phyloP scores from a whole-genome alignment of 2,888 invertebrate genomes.

The Cheilosia vulpina region DNA sequence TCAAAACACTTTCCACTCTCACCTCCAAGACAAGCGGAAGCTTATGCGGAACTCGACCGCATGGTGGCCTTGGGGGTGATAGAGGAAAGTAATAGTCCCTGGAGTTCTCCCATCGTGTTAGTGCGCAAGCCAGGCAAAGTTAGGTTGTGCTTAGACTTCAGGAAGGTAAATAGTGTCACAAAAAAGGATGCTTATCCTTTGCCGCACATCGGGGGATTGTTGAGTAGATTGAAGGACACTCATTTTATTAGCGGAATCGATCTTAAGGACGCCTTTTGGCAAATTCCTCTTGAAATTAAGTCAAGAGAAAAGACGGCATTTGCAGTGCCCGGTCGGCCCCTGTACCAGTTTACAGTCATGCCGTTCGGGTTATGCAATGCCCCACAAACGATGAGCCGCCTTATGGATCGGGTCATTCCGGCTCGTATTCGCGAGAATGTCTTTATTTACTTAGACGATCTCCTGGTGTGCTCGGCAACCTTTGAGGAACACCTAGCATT shows the following conservation, averaged over 20 bases:
- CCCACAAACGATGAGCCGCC: constrained; percentile 2
- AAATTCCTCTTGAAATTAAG: not conserved
- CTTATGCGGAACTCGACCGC: not conserved
- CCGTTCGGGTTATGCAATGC: too few relatives aligned
- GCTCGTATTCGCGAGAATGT: not conserved
- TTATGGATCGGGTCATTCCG: constrained; percentile 8
- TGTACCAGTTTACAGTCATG: too few relatives aligned
- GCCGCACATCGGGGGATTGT: constrained; percentile 69
- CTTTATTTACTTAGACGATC: not conserved
- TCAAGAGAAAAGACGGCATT: not conserved
- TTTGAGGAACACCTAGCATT: not conserved
- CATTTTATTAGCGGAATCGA: not conserved
- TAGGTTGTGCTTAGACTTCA: constrained; percentile 76
- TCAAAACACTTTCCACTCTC: constrained; percentile 10
- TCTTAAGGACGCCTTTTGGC: constrained; percentile 7
- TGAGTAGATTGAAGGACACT: constrained; percentile 52
- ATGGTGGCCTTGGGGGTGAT: constrained; percentile 63
- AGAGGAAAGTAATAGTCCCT: constrained; percentile 76
- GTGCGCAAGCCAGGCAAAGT: constrained; percentile 74
- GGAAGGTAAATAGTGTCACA: constrained; percentile 76
- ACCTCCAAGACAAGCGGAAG: constrained; percentile 3
- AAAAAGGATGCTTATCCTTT: constrained; percentile 53
- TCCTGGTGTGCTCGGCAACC: not conserved
- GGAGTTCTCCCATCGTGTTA: constrained; percentile 77
- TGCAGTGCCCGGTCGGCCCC: too few relatives aligned